Evolutionary conservation across 2,113 vertebrate species (phyloP), one percentile per base, ranked within the genome.

Genomic region (Lycaon pictus): DNA sequence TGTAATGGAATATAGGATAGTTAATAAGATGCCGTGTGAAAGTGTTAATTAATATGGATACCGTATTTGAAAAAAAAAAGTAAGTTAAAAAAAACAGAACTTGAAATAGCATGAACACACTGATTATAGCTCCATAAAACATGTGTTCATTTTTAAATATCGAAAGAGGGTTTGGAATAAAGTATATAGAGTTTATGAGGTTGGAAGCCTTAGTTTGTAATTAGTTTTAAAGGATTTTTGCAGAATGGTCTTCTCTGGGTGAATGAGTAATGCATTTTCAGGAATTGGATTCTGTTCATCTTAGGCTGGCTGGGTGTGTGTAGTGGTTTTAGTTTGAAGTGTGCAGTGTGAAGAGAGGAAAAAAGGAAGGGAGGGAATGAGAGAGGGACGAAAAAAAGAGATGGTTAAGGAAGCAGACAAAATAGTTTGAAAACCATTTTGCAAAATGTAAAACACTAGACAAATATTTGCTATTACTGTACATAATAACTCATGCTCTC

Each of bases 11-110:
- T 56, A n/a, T 8, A 51, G 79, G 53, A 32, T 11, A 25, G 65
- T 83, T 88, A 91, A 67, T 90, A 87, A 96, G 87, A 90, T 48
- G 25, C 67, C 27, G 10, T 74, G 88, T 94, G 65, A 69, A 95
- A 35, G 55, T 77, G 72, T 85, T 93, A 20, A 93, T 95, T 94
- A 76, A 85, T 62, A 58, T 88, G 62, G 51, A 58, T 58, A 56
- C 3, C 72, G 48, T 62, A 48, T 93, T 87, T 90, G 25, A 29
- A 48, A 95, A 97, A 97, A 82, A 71, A 84, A 67, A 51, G 17
- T 20, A 62, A 90, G 67, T 76, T 89, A 15, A 51, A 88, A 72
- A 76, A 53, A 53, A 35, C 35, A 92, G 72, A 58, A 37, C 56
- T 83, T 43, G 81, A 88, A 93, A 90, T 67, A 92, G 74, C 80